Evolutionary conservation across 2,113 vertebrate genomes (phyloP), one percentile per base, ranked within the genome.

Genomic region (human (Homo sapiens)): DNA sequence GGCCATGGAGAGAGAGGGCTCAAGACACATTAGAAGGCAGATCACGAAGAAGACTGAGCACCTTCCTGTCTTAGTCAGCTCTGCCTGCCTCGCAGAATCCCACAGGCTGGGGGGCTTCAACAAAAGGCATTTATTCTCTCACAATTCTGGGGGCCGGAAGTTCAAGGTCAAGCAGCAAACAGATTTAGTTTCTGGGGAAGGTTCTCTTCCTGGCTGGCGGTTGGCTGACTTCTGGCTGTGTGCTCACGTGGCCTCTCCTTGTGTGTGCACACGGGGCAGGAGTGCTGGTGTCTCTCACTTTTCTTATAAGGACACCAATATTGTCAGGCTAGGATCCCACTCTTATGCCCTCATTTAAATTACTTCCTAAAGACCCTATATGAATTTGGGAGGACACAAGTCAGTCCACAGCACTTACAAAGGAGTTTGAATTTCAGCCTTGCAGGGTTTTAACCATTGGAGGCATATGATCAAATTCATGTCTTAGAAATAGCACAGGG

Each of bases 21-120:
- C 59, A 30, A 25, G 16, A 30, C 3, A 8, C 3, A 4, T 6
- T 0, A 0, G 10, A 35, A 22, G 35, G 38, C 0, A 4, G 27
- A 3, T 2, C 38, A 8, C 20, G 2, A 12, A 13, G n/a, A 40
- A 3, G 5, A n/a, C 72, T 0, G 5, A 1, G 10, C 2, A 3
- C 12, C 7, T 17, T 14, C 11, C 20, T 2, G 18, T 38, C 7
- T 59, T 18, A 3, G 2, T 35, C 43, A 2, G 0, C 10, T 52
- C 6, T 2, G 16, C n/a, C 43, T 5, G 6, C 40, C 0, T 12
- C 2, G 12, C 64, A 79, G 80, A 45, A 87, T 2, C 5, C 32
- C 40, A 48, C 27, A 57, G 16, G 6, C 45, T 16, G 6, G 70
- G 14, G 6, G n/a, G 5, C 43, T 52, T 81, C 3, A n/a, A 32